Evolutionary conservation across 2,888 invertebrate genomes (phyloP).

Genomic region (Ferrisia virgata): DNA sequence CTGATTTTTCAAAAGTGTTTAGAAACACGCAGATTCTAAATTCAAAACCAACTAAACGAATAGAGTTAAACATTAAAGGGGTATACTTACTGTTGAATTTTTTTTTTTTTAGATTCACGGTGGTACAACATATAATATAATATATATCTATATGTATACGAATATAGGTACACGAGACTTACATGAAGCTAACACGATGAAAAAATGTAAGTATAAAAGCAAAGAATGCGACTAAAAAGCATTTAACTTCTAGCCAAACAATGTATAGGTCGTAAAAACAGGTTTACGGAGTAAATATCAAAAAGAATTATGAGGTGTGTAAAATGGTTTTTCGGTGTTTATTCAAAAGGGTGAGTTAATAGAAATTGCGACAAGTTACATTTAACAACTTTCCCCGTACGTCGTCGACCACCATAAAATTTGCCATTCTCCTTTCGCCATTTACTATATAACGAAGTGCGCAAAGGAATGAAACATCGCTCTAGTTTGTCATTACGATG

Average conservation of each 20-base stretch:
- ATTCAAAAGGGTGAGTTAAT: slow-evolving; percentile 42
- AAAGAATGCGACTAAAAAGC: slow-evolving; percentile 24
- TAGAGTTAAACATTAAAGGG: too few relatives aligned
- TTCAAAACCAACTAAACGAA: too few relatives aligned
- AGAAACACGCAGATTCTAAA: too few relatives aligned
- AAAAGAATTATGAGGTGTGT: slow-evolving; percentile 40
- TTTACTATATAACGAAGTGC: slow-evolving; percentile 29
- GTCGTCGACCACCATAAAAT: slow-evolving; percentile 1
- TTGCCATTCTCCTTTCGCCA: slow-evolving; percentile 3
- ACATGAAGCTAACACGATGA: background rate
- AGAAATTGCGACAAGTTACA: slow-evolving; percentile 45
- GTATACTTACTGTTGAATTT: too few relatives aligned
- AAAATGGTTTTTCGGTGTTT: slow-evolving; percentile 32
- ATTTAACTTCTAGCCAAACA: background rate
- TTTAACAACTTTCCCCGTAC: slow-evolving; percentile 41
- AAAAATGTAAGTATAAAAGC: background rate
- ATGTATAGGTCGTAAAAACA: slow-evolving; percentile 39
- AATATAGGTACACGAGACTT: background rate
- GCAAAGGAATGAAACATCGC: slow-evolving; percentile 45
- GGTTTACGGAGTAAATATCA: slow-evolving; percentile 34
- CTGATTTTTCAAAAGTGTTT: too few relatives aligned
- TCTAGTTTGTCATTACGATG: slow-evolving; percentile 45
- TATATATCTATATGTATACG: too few relatives aligned
- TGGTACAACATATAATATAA: background rate
- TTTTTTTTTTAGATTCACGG: background rate